A percentile compares a stretch with the other conserved stretches of the same genome.
Conservation (phyloP, 2,797 vertebrate species). For the Brotula barbata region DNA sequence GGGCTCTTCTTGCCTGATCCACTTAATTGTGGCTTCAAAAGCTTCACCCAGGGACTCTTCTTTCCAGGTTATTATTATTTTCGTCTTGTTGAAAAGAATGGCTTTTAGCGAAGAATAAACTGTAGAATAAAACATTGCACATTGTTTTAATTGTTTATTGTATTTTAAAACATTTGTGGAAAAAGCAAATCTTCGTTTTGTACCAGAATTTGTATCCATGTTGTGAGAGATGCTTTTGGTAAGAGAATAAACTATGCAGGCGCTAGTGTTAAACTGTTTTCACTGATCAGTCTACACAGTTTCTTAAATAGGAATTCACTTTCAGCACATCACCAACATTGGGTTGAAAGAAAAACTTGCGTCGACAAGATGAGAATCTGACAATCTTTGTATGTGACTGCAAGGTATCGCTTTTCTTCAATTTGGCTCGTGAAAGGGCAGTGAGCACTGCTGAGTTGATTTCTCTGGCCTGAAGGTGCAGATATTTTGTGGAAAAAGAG, state of each 20-base stretch:
- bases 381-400: constrained; percentile 52
- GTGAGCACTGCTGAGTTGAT: constrained; percentile 7
- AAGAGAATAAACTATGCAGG: constrained; percentile 78
- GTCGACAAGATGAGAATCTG: constrained; percentile 38
- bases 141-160: constrained; percentile 72
- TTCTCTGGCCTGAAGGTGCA: constrained; percentile 42
- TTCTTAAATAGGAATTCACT: constrained; percentile 26
- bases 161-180: constrained; percentile 66
- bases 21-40: constrained; percentile 50
- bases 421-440: constrained; percentile 14
- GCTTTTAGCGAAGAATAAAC: constrained; percentile 71
- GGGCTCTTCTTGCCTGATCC: constrained; percentile 43
- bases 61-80: constrained; percentile 48
- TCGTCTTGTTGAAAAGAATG: constrained; percentile 53
- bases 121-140: constrained; percentile 78
- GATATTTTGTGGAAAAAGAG: constrained; percentile 32
- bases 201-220: constrained; percentile 64
- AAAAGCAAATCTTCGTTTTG: constrained; percentile 62
- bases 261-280: constrained; percentile 52
- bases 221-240: constrained; percentile 65
- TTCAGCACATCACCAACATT: constrained; percentile 28
- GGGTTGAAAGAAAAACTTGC: constrained; percentile 15
- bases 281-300: constrained; percentile 35
- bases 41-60: constrained; percentile 57
- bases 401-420: constrained; percentile 32